Percentiles rank a stretch among this genome's conserved stretches.
phyloP scores from a whole-genome alignment of 1,140 invertebrate species.

The Caenorhabditis briggsae region DNA sequence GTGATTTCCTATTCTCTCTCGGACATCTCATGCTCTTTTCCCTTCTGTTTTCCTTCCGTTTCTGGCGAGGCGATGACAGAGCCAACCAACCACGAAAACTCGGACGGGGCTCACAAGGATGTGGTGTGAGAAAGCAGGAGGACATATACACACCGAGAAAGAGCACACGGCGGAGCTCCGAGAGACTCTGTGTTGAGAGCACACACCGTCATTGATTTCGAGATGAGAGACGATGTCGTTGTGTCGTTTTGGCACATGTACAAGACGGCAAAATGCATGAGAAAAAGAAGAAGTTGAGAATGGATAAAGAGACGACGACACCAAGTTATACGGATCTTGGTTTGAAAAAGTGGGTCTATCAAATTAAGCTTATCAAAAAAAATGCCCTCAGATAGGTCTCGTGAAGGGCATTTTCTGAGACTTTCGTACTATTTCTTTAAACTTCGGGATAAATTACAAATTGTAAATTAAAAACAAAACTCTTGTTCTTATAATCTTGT shows the following conservation, averaged over 20 bases:
- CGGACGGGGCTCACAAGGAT: conserved; percentile 16
- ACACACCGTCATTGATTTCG: conserved; percentile 52
- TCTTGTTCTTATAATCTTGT: too few species aligned
- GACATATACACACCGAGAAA: conserved; percentile 12
- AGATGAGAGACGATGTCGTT: conserved; percentile 47
- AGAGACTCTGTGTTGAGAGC: not conserved
- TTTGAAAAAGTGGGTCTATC: not conserved
- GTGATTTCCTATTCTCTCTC: not conserved
- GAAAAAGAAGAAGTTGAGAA: not conserved
- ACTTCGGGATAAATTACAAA: too few species aligned
- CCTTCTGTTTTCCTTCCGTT: not conserved
- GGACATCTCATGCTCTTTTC: not conserved
- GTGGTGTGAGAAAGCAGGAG: conserved; percentile 53
- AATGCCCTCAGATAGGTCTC: too few species aligned
- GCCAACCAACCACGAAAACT: not conserved
- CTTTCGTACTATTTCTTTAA: too few species aligned
- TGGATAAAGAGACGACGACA: not conserved
- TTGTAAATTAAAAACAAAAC: too few species aligned
- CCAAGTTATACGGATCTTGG: not conserved
- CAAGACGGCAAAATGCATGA: too few species aligned
- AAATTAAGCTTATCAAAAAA: too few species aligned
- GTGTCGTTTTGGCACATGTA: conserved; percentile 1
- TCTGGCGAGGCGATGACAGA: not conserved
- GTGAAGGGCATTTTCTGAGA: too few species aligned
- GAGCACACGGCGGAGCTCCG: not conserved